Conservation (phyloP, 2,113 vertebrate genomes). For the Grallaria varia region DNA sequence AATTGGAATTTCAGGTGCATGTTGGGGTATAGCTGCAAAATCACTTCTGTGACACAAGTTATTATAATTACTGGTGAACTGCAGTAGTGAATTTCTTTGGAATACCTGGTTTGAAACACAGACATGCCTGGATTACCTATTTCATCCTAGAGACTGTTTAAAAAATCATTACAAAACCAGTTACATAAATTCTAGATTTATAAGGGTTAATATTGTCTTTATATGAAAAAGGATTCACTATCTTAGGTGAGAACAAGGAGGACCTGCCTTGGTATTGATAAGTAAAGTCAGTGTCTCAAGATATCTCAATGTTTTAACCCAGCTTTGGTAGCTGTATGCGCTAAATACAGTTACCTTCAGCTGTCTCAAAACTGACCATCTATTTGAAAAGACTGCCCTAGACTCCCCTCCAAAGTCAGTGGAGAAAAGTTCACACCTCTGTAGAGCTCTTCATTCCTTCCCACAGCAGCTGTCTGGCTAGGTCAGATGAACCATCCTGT, state of each 20-base stretch:
- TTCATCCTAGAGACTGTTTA: background rate
- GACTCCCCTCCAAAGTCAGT: background rate
- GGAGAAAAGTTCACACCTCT: background rate
- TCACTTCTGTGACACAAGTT: background rate
- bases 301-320: background rate
- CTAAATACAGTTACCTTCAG: background rate
- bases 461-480: background rate
- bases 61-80: background rate
- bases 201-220: background rate
- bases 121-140: background rate
- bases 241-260: background rate
- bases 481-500: background rate
- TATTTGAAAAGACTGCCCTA: background rate
- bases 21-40: background rate
- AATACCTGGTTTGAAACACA: background rate
- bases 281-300: background rate
- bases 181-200: background rate
- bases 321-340: background rate
- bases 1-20: background rate
- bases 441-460: background rate
- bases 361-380: background rate
- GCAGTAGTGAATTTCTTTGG: background rate
- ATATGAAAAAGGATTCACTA: background rate
- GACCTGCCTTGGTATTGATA: background rate
- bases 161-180: background rate